phyloP scores from a whole-genome alignment of 2,888 invertebrate genomes.

The Sericinus montela region DNA sequence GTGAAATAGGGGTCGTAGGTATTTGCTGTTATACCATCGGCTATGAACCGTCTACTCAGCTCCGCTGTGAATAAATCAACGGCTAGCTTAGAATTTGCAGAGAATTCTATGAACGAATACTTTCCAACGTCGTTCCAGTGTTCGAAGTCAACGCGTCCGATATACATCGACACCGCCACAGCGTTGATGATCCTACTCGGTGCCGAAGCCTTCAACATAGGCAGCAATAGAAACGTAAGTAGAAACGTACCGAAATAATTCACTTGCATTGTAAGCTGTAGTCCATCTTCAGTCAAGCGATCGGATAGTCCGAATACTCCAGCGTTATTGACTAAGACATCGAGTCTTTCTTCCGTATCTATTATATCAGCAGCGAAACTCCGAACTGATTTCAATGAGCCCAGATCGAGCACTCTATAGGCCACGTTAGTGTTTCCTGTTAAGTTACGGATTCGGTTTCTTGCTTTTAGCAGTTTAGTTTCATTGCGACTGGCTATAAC shows the following conservation, averaged over 20 bases:
- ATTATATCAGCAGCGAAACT: slow-evolving; percentile 73
- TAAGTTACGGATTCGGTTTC: slow-evolving; percentile 42
- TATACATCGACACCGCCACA: slow-evolving; percentile 79
- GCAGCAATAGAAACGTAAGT: slow-evolving; percentile 82
- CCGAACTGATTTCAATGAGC: slow-evolving; percentile 68
- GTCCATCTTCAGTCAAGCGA: slow-evolving; percentile 79
- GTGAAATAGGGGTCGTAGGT: slow-evolving; percentile 78
- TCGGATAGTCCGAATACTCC: slow-evolving; percentile 68
- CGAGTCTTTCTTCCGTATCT: slow-evolving; percentile 52
- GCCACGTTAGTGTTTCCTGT: slow-evolving; percentile 51
- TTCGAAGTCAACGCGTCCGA: slow-evolving; percentile 59
- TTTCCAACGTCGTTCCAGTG: slow-evolving; percentile 56
- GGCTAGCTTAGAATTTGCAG: slow-evolving; percentile 79
- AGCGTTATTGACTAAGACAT: slow-evolving; percentile 80
- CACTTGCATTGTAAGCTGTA: slow-evolving; percentile 83
- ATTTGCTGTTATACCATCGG: slow-evolving; percentile 81
- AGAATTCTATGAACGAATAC: slow-evolving; percentile 40
- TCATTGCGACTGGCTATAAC: slow-evolving; percentile 74
- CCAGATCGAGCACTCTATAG: slow-evolving; percentile 59
- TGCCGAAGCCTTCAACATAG: slow-evolving; percentile 69
- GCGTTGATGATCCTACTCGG: slow-evolving; percentile 82
- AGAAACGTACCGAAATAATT: slow-evolving; percentile 87
- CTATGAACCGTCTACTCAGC: slow-evolving; percentile 73
- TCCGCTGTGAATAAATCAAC: slow-evolving; percentile 81
- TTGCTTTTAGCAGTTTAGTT: slow-evolving; percentile 56